Conservation (phyloP, 2,797 vertebrate species). For the Alfaro cultratus region DNA sequence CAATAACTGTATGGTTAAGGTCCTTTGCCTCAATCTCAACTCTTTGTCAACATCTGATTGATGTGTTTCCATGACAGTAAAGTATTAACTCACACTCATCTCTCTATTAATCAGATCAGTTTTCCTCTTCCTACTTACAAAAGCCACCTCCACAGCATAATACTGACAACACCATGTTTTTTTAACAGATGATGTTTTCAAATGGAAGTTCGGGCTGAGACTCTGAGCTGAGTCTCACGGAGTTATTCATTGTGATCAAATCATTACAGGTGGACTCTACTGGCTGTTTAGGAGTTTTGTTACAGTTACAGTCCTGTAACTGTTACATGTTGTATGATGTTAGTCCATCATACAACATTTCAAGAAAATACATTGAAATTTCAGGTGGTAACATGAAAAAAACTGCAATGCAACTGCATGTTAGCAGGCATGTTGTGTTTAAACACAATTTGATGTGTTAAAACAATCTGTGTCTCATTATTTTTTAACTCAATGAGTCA, state of each 20-base stretch:
- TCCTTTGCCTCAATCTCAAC: no score
- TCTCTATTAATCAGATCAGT: not conserved
- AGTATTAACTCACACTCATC: not conserved
- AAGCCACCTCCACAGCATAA: not conserved
- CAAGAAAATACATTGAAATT: not conserved
- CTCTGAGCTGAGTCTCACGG: not conserved
- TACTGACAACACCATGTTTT: no score
- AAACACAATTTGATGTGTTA: not conserved
- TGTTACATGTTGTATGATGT: no score
- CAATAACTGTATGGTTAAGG: not conserved
- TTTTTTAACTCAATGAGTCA: constrained; percentile 42
- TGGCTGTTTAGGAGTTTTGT: not conserved
- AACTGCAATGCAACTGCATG: not conserved
- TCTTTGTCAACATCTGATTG: no score
- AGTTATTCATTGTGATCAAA: not conserved
- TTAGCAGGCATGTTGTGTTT: not conserved
- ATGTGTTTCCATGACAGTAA: not conserved
- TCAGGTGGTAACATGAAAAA: not conserved
- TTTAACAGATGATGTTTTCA: no score
- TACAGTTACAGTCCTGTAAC: no score
- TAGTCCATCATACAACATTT: not conserved
- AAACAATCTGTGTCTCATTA: not conserved
- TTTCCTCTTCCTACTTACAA: not conserved
- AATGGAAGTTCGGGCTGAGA: no score
- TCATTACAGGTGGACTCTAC: not conserved